phyloP scores from a whole-genome alignment of 2,113 vertebrate species.

The Bujurquina vittata region DNA sequence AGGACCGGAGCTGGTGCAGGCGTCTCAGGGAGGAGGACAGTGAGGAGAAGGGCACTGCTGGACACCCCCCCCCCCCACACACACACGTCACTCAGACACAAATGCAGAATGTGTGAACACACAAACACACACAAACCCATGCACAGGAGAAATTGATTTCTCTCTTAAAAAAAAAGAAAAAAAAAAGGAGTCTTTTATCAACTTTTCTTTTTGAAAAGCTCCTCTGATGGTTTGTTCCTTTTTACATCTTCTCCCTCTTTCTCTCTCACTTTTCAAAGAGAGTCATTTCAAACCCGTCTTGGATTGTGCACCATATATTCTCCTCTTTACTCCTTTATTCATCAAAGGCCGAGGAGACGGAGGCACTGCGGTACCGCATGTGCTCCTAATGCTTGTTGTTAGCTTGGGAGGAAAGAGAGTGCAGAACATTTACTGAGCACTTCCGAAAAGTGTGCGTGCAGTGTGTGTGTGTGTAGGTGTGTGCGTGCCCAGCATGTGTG shows the following conservation, averaged over 20 bases:
- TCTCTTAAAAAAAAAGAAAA: background rate
- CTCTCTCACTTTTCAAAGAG: constrained; percentile 30
- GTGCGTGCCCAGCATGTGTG: background rate
- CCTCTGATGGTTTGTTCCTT: constrained; percentile 34
- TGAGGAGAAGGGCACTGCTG: too few species aligned
- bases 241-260: constrained; percentile 9
- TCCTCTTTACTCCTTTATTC: constrained; percentile 35
- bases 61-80: too few species aligned
- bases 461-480: background rate
- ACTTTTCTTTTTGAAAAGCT: constrained; percentile 17
- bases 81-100: too few species aligned
- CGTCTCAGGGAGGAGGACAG: too few species aligned
- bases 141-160: constrained; percentile 43
- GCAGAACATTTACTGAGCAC: constrained; percentile 28
- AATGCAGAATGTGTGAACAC: constrained; percentile 27
- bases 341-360: constrained; percentile 43
- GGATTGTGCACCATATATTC: constrained; percentile 13
- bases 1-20: too few species aligned
- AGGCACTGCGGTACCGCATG: background rate
- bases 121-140: background rate
- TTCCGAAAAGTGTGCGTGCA: constrained; percentile 20
- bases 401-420: constrained; percentile 17
- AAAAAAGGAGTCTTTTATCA: constrained; percentile 26
- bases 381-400: constrained; percentile 11
- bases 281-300: constrained; percentile 41